A percentile compares a stretch with the other conserved stretches of the same genome.
Evolutionary conservation across 2,888 invertebrate genomes (phyloP).

Genomic region (Erynnis tages): DNA sequence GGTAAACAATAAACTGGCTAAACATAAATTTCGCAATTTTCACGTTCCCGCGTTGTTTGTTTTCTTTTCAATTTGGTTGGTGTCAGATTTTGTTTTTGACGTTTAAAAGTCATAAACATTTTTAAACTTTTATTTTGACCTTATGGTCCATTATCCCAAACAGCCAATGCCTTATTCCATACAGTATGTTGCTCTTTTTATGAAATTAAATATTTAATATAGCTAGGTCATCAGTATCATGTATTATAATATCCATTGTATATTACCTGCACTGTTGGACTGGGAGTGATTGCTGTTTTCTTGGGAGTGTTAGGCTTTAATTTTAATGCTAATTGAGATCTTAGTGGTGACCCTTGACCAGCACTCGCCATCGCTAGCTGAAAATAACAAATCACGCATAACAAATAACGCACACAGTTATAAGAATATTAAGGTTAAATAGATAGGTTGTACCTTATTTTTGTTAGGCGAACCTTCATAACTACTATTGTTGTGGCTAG

Average conservation of each 20-base stretch:
- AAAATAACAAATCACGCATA: too few species aligned
- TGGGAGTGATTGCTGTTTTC: conserved; percentile 65
- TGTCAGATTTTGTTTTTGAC: conserved; percentile 2
- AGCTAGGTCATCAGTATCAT: too few species aligned
- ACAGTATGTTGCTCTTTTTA: conserved; percentile 10
- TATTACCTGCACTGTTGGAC: conserved; percentile 74
- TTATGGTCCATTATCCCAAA: neutral
- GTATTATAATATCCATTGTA: too few species aligned
- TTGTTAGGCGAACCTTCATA: conserved; percentile 74
- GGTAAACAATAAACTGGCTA: neutral
- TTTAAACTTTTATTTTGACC: neutral
- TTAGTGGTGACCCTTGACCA: conserved; percentile 88
- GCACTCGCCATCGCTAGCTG: conserved; percentile 77
- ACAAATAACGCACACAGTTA: neutral
- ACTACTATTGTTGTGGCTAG: conserved; percentile 64
- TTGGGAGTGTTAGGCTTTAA: conserved; percentile 83
- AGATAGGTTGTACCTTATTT: conserved; percentile 53
- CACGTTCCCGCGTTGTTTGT: conserved; percentile 9
- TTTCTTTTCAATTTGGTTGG: neutral
- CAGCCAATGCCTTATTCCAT: conserved; percentile 1
- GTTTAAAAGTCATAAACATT: too few species aligned
- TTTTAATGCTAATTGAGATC: conserved; percentile 86
- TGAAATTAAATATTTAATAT: too few species aligned
- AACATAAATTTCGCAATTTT: neutral
- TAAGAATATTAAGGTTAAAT: neutral